These are phyloP conservation scores for Sinosuthora webbiana DNA, from an alignment of 2,113 vertebrate species.

Conservation along the genomic window DNA sequence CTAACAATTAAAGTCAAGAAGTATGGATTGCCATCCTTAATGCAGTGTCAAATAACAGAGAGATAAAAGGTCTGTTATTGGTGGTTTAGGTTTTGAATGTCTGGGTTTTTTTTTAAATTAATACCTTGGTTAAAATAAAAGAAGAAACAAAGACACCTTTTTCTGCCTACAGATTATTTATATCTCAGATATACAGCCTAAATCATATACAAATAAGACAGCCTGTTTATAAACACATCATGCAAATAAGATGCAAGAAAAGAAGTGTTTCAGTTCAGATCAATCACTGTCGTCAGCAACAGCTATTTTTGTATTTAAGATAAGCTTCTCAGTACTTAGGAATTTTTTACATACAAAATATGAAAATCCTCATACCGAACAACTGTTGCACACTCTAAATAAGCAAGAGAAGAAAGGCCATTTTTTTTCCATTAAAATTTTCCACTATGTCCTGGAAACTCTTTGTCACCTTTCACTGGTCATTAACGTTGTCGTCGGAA, in stretches of 20 bases:
- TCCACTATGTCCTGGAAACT: background rate
- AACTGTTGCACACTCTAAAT: background rate
- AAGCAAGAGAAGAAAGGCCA: background rate
- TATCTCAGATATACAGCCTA: background rate
- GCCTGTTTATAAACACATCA: conserved; percentile 29
- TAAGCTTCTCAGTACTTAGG: background rate
- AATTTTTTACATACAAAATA: background rate
- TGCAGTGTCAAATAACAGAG: background rate
- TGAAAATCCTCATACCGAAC: background rate
- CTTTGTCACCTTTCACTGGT: background rate
- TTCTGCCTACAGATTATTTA: background rate
- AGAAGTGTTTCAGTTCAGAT: conserved; percentile 46
- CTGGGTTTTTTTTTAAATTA: background rate
- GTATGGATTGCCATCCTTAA: background rate
- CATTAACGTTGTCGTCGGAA: fast-evolving
- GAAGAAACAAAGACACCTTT: background rate
- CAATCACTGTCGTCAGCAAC: conserved; percentile 30
- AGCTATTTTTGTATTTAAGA: conserved; percentile 29
- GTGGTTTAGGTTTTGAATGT: background rate
- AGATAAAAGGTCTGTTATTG: background rate
- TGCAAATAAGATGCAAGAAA: conserved; percentile 31
- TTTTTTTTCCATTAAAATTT: background rate
- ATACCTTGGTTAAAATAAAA: background rate
- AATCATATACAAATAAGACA: conserved; percentile 24
- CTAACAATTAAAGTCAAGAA: background rate